A percentile compares a stretch with the other conserved stretches of the same genome.
These are phyloP conservation scores for Sebastolobus alascanus DNA, from an alignment of 2,797 vertebrate species.

Conservation along the genomic window DNA sequence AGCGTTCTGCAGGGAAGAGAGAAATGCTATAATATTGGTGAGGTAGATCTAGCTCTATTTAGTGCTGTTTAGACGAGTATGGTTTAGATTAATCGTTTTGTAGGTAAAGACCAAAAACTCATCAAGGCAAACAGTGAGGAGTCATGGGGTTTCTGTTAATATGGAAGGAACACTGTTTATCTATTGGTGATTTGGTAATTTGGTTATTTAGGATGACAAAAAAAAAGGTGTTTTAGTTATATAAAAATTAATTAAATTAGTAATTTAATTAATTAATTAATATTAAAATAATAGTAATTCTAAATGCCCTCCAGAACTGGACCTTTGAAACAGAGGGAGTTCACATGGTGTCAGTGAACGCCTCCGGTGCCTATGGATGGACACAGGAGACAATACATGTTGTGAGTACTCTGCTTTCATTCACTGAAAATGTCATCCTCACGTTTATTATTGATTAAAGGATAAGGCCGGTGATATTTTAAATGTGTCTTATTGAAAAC, in stretches of 20 bases:
- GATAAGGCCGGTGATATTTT: not conserved
- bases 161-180: not conserved
- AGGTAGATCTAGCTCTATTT: not conserved
- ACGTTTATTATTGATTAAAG: not conserved
- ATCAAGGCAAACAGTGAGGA: not conserved
- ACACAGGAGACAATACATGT: slow-evolving; percentile 55
- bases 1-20: not conserved
- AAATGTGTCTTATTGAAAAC: not conserved
- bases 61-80: not conserved
- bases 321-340: slow-evolving; percentile 63
- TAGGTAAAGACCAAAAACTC: not conserved
- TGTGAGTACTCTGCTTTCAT: slow-evolving; percentile 49
- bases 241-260: no score
- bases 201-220: not conserved
- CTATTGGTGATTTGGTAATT: not conserved
- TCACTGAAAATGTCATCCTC: not conserved
- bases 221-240: not conserved
- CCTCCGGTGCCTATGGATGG: slow-evolving; percentile 61
- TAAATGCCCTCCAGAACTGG: slow-evolving; percentile 48
- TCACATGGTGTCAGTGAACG: slow-evolving; percentile 65
- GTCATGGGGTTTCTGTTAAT: accelerated
- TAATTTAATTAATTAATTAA: no score
- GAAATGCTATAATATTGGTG: not conserved
- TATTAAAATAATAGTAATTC: not conserved
- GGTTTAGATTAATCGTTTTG: not conserved